phyloP scores from a whole-genome alignment of 2,797 vertebrate genomes.

The Mionectes olivaceus region DNA sequence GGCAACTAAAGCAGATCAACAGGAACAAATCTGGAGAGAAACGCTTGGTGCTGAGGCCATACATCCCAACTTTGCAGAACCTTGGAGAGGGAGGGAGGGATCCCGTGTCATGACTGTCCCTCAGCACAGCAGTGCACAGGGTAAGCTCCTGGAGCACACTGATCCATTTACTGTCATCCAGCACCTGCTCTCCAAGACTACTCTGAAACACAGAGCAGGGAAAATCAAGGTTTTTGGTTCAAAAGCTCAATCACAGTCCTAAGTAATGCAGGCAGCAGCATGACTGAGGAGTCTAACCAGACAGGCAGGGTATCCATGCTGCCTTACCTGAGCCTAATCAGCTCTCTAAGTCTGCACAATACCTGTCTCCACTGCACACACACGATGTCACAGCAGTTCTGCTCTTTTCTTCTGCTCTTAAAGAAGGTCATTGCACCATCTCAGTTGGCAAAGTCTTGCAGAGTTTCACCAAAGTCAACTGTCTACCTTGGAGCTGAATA shows the following conservation, averaged over 20 bases:
- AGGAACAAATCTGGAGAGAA: neutral
- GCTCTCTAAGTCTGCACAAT: neutral
- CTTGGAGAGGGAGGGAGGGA: fast-evolving
- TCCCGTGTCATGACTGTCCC: neutral
- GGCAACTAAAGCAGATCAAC: neutral
- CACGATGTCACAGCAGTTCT: fast-evolving
- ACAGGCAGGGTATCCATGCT: fast-evolving
- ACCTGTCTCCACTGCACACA: fast-evolving
- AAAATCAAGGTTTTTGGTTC: neutral
- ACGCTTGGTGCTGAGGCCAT: neutral
- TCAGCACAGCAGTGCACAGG: neutral
- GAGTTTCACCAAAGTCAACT: neutral
- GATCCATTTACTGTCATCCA: neutral
- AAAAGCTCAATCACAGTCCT: neutral
- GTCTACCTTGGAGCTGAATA: neutral
- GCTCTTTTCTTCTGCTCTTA: neutral
- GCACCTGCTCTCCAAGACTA: neutral
- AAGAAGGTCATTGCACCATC: neutral
- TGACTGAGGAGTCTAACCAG: neutral
- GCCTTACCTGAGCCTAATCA: neutral
- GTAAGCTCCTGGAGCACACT: neutral
- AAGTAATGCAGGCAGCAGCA: neutral
- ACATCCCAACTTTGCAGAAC: neutral
- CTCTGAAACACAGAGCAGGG: neutral
- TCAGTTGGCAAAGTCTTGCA: neutral